phyloP scores from a whole-genome alignment of 2,113 vertebrate genomes.

The Periophthalmodon schlosseri region DNA sequence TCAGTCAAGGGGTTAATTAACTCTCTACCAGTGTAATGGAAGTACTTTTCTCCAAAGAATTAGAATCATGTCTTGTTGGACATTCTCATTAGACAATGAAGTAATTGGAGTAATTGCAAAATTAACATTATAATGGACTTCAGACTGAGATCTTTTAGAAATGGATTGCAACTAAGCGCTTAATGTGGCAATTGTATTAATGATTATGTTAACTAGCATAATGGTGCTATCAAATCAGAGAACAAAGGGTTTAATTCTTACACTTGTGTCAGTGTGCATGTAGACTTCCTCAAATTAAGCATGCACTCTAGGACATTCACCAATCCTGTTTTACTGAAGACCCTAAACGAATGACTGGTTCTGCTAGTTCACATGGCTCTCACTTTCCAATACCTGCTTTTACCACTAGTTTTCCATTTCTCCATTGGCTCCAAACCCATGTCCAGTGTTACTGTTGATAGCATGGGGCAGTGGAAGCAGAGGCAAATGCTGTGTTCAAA shows the following conservation, averaged over 20 bases:
- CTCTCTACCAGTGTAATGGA: constrained; percentile 25
- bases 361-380: neutral
- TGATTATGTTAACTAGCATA: constrained; percentile 37
- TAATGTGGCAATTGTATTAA: constrained; percentile 35
- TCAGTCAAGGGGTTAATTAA: constrained; percentile 45
- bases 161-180: constrained; percentile 17
- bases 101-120: constrained; percentile 22
- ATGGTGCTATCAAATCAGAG: constrained; percentile 21
- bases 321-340: neutral
- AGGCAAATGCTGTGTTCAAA: constrained; percentile 24
- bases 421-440: neutral
- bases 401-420: neutral
- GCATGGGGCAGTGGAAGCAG: constrained; percentile 20
- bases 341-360: too few relatives aligned
- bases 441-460: constrained; percentile 19
- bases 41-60: constrained; percentile 4
- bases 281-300: constrained; percentile 19
- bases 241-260: constrained; percentile 38
- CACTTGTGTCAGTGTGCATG: constrained; percentile 7
- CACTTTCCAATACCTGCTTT: neutral
- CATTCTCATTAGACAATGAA: constrained; percentile 35
- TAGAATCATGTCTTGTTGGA: constrained; percentile 32
- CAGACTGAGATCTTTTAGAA: constrained; percentile 16
- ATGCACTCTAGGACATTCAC: constrained; percentile 5
- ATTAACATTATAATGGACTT: constrained; percentile 12